A percentile compares a stretch with the other conserved stretches of the same genome.
Evolutionary conservation across 37 sponge, comb jelly and placozoan genomes (phyloP).

Genomic region (Chondrosia reniformis): DNA sequence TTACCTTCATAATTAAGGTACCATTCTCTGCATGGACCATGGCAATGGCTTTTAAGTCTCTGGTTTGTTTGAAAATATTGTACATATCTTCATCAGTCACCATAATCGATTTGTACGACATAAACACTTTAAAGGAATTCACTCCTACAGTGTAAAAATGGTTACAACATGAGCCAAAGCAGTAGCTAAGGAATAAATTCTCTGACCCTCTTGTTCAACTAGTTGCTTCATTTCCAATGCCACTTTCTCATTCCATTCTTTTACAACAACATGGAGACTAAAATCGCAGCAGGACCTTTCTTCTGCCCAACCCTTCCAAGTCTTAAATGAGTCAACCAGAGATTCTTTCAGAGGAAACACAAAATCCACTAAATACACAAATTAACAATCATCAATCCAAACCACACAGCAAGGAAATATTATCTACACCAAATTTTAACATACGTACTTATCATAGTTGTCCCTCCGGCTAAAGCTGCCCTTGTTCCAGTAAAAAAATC

Average conservation of each 20-base stretch:
- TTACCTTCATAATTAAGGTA: no score
- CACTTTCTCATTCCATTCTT: not conserved
- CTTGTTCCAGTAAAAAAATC: not conserved
- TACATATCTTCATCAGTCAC: constrained; percentile 76
- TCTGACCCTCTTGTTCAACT: not conserved
- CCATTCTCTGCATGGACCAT: constrained; percentile 96
- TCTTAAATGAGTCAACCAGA: not conserved
- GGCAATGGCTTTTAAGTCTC: constrained; percentile 80
- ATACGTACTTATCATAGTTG: not conserved
- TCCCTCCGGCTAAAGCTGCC: not conserved
- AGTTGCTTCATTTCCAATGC: not conserved
- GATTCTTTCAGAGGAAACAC: not conserved
- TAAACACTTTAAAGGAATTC: constrained; percentile 93
- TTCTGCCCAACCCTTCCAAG: not conserved
- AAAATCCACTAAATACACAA: not conserved
- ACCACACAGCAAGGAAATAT: no score
- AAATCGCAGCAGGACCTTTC: not conserved
- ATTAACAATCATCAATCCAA: not conserved
- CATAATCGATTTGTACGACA: constrained; percentile 84
- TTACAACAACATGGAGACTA: not conserved
- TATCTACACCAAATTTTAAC: not conserved
- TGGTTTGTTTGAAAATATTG: constrained; percentile 42
- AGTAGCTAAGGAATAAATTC: no score
- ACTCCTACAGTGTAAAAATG: constrained; percentile 44
- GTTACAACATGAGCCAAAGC: constrained; percentile 19